Evolutionary conservation across 1,140 invertebrate genomes (phyloP).

Genomic region (Danaus melanippus): DNA sequence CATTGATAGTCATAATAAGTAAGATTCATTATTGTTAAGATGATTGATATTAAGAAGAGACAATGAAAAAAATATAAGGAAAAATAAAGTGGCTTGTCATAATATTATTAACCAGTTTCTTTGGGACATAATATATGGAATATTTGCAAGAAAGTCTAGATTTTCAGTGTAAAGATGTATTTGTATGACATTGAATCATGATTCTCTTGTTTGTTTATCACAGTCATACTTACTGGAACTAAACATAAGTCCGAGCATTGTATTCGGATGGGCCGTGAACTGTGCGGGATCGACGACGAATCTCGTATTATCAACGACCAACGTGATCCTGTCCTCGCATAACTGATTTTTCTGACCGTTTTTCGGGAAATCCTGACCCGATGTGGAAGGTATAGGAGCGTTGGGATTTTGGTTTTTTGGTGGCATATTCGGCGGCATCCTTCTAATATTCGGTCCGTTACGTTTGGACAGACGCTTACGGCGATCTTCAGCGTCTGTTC

Average conservation of each 20-base stretch:
- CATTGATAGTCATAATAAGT: no score
- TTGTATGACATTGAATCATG: no score
- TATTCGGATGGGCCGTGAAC: conserved; percentile 93
- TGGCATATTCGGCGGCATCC: conserved; percentile 39
- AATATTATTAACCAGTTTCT: no score
- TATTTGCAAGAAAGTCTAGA: no score
- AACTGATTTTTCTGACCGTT: conserved; percentile 48
- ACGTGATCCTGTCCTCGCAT: conserved; percentile 85
- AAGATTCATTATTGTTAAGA: no score
- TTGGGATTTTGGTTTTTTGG: conserved; percentile 43
- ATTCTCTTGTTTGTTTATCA: no score
- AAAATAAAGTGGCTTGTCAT: no score
- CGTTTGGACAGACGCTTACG: conserved; percentile 58
- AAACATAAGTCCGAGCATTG: conserved; percentile 97
- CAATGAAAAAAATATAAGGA: no score
- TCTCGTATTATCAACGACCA: conserved; percentile 94
- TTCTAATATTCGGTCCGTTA: conserved; percentile 38
- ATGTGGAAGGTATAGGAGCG: conserved; percentile 47
- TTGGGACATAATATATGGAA: no score
- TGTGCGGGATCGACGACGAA: conserved; percentile 93
- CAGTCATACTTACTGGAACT: conserved; percentile 78
- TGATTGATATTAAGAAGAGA: no score
- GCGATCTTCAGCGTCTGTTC: conserved; percentile 50
- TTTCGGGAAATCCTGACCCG: conserved; percentile 45
- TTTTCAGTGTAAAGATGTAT: no score